A percentile compares a stretch with the other conserved stretches of the same genome.
Evolutionary conservation across 2,888 invertebrate species (phyloP).

Genomic region (Oxycera nigricornis): DNA sequence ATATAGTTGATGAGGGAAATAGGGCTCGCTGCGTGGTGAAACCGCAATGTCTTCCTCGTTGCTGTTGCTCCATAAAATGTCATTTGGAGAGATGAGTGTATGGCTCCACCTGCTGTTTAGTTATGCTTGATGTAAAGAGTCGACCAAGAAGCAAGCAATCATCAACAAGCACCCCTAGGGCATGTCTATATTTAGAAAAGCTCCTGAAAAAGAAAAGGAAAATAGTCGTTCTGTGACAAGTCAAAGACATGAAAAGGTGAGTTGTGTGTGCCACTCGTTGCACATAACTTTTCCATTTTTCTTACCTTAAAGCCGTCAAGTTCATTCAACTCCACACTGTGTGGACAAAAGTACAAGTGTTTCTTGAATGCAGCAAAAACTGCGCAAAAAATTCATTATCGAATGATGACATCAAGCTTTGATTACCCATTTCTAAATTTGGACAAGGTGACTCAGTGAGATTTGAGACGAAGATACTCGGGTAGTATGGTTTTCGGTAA

Average conservation of each 20-base stretch:
- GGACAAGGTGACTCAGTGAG: too few relatives aligned
- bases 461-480: too few relatives aligned
- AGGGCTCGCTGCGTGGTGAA: not conserved
- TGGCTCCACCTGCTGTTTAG: slow-evolving; percentile 10
- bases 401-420: not conserved
- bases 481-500: too few relatives aligned
- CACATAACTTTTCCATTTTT: not conserved
- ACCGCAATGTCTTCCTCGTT: slow-evolving; percentile 20
- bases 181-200: slow-evolving; percentile 11
- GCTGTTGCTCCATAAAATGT: slow-evolving; percentile 12
- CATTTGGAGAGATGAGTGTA: not conserved
- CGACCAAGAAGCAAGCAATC: slow-evolving; percentile 18
- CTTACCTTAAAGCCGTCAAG: not conserved
- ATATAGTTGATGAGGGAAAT: not conserved
- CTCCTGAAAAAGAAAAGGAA: not conserved
- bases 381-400: not conserved
- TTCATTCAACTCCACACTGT: slow-evolving; percentile 12
- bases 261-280: not conserved
- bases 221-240: not conserved
- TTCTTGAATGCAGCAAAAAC: not conserved
- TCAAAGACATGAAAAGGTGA: slow-evolving; percentile 17
- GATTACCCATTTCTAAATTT: too few relatives aligned
- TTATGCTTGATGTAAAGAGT: not conserved
- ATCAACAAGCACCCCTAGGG: slow-evolving; percentile 23
- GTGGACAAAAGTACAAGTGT: not conserved